Base-by-base conservation (phyloP, 2,888 invertebrate genomes). In the Polyommatus iphigenia region DNA sequence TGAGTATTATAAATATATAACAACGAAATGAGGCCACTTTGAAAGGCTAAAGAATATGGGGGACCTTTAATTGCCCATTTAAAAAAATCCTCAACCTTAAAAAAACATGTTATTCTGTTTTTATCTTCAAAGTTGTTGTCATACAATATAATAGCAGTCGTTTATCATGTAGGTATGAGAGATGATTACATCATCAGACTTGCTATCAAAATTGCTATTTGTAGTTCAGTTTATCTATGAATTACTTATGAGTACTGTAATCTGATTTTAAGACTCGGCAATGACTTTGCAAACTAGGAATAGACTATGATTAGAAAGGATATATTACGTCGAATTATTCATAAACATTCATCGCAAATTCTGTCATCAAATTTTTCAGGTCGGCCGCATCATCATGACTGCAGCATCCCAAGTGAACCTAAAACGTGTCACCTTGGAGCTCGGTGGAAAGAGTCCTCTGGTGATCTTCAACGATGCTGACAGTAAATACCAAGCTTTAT, bases 401-500 rank as follows among this genome's bases (percentile, higher is more conserved):
- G 96, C 96, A 36, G 96, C 98, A 4, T 96, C 97, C 10, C 94
- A 95, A 75, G 96, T 96, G 0, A 98, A 98, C 87, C 91, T 98
- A 76, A 99, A 98, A 88, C 95, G 97, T 77, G 96, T 98, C 0
- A 96, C 97, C 4, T 90, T 99, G 77, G 98, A 98, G 88, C 93
- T 98, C 59, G 98, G 98, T 73, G 98, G 98, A 80, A 98, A 98
- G 89, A 97, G 97, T 87, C 98, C 98, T 0, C 91, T 98, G 24
- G 97, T 98, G 32, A 94, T 98, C n/a, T 97, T 97, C 85, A 96
- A 96, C 81, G 98, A 98, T 91, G 96, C 95, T 46, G 95, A 98
- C 87, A 91, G 97, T 97, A 92, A 92, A 94, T 83, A 20, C n/a
- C 20, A 46, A 24, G 8, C 57, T 76, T 29, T 76, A 1, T 76